Percentiles rank a stretch among this genome's conserved stretches.
Evolutionary conservation across 2,888 invertebrate species (phyloP).

Genomic region (Netelia inedita): DNA sequence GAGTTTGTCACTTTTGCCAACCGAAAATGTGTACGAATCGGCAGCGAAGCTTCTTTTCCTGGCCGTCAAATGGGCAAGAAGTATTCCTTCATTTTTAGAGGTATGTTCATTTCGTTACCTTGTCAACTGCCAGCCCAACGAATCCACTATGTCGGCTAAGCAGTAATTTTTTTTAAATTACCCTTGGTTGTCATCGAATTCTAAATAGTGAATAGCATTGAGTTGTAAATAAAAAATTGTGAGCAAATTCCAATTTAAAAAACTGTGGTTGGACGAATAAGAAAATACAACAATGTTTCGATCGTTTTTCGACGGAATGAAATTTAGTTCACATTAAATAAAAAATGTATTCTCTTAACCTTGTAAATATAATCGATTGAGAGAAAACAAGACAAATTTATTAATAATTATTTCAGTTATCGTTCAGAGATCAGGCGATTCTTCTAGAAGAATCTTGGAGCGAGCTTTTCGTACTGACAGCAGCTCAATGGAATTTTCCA

Average conservation of each 20-base stretch:
- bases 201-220: too few species aligned
- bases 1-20: slow-evolving; percentile 86
- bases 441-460: slow-evolving; percentile 93
- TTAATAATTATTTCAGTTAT: slow-evolving; percentile 85
- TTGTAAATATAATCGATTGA: neutral
- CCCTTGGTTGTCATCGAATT: too few species aligned
- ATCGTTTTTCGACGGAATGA: too few species aligned
- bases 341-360: neutral
- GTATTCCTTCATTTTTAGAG: slow-evolving; percentile 91
- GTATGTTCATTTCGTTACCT: slow-evolving; percentile 81
- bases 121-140: too few species aligned
- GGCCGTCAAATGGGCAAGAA: slow-evolving; percentile 92
- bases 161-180: too few species aligned
- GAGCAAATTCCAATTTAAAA: too few species aligned
- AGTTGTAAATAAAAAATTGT: too few species aligned
- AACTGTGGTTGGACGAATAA: too few species aligned
- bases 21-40: slow-evolving; percentile 89
- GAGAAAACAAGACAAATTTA: neutral
- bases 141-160: too few species aligned
- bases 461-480: slow-evolving; percentile 93
- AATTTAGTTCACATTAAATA: neutral
- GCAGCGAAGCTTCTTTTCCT: slow-evolving; percentile 92
- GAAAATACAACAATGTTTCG: too few species aligned
- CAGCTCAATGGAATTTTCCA: slow-evolving; percentile 92
- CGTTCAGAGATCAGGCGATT: slow-evolving; percentile 90